Conservation (phyloP, 2,113 vertebrate species). For the Mohoua ochrocephala region DNA sequence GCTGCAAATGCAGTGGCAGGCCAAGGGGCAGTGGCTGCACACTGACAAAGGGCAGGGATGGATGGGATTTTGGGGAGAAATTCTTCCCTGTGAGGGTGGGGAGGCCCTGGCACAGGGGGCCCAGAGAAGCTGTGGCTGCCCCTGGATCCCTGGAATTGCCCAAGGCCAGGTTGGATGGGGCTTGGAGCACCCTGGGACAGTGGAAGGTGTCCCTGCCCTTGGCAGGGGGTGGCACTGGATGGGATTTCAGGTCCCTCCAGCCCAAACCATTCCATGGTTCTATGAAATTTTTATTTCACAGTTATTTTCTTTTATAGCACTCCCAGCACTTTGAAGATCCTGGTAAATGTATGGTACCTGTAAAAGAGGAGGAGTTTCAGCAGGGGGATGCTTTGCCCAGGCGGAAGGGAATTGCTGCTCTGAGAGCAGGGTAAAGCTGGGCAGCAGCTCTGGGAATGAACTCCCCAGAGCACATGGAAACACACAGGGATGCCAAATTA, state of each 20-base stretch:
- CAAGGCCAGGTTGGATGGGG: not conserved
- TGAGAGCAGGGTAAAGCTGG: not conserved
- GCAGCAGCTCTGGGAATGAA: not conserved
- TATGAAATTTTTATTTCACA: not conserved
- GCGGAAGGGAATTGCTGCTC: not conserved
- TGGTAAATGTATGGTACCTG: rapidly evolving
- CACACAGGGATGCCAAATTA: not conserved
- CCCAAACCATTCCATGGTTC: not conserved
- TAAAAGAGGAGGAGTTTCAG: not conserved
- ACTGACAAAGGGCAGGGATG: no score
- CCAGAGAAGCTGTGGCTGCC: not conserved
- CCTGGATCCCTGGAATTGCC: not conserved
- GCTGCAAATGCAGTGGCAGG: rapidly evolving
- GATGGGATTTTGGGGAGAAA: not conserved
- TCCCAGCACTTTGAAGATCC: not conserved
- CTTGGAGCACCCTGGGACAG: rapidly evolving
- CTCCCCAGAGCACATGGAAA: not conserved
- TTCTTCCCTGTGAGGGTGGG: not conserved
- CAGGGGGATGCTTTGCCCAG: rapidly evolving
- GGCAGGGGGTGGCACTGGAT: rapidly evolving
- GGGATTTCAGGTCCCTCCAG: rapidly evolving
- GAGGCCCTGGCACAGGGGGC: not conserved
- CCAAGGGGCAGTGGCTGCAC: not conserved
- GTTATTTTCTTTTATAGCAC: not conserved
- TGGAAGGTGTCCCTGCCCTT: not conserved